Evolutionary conservation across 2,888 invertebrate genomes (phyloP).

Genomic region (Caenorhabditis zanzibari): DNA sequence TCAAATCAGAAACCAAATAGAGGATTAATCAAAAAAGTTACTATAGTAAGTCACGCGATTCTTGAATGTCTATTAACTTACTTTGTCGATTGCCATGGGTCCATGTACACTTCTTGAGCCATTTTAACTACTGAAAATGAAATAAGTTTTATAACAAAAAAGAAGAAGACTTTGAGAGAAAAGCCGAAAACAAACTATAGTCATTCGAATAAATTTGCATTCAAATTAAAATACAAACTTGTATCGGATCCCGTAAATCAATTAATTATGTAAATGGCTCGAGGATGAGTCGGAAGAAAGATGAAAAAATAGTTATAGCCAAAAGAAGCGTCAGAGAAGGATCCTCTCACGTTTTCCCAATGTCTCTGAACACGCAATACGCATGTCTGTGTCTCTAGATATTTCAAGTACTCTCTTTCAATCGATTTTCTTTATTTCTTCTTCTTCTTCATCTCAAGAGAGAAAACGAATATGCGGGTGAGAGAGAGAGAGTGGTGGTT

Average conservation of each 20-base stretch:
- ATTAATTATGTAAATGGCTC: constrained; percentile 50
- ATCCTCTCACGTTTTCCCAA: constrained; percentile 23
- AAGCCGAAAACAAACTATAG: constrained; percentile 49
- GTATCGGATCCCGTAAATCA: constrained; percentile 13
- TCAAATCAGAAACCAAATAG: not conserved
- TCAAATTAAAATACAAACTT: constrained; percentile 35
- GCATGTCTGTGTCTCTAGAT: constrained; percentile 43
- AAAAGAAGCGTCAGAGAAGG: not conserved
- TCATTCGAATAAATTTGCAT: constrained; percentile 35
- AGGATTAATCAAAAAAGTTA: not conserved
- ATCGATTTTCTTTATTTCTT: constrained; percentile 42
- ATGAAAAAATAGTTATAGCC: constrained; percentile 19
- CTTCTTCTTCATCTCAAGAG: constrained; percentile 10
- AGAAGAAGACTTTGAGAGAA: constrained; percentile 30
- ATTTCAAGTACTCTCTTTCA: constrained; percentile 18
- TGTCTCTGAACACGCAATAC: constrained; percentile 49
- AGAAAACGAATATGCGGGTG: not conserved
- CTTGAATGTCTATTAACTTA: not conserved
- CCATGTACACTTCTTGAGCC: constrained; percentile 67
- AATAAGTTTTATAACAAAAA: not conserved
- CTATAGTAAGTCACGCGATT: constrained; percentile 12
- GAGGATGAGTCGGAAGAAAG: constrained; percentile 25
- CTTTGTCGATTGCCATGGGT: constrained; percentile 63
- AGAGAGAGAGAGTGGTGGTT: constrained; percentile 6
- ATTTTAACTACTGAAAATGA: constrained; percentile 25